Base-by-base conservation (phyloP, 2,888 invertebrate species). In the Hymenopus coronatus region DNA sequence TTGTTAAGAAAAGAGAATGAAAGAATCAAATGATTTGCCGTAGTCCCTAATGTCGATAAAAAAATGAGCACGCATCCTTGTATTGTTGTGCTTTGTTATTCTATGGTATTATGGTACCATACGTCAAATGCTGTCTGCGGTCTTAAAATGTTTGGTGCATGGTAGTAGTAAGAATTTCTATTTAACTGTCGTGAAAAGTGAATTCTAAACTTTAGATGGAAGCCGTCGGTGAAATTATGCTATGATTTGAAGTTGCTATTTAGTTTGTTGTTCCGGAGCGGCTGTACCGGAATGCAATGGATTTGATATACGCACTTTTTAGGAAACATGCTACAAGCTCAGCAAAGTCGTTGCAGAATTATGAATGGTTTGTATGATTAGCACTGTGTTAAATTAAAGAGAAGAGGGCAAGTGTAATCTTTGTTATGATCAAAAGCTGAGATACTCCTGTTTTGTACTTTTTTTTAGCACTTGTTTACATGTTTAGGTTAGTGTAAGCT, bases 231-330 rank as follows among this genome's bases (percentile, higher is more conserved):
- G 54, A 70, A 70, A 70, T 20, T 70, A 54, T 54, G 54, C 1
- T 0, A 20, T 20, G 54, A 20, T 15, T 70, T 6, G 40, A 40
- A 40, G 4, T 6, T 54, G 4, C 4, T 70, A 70, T 25, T 70
- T 70, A 70, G 25, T 12, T 40, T 40, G 33, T 33, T 33, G 0
- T 40, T 40, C 6, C 20, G 54, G 20, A 1, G 54, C 54, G 20
- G 54, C 20, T 20, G 25, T 70, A 70, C 25, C 6, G 54, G 0
- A 70, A 70, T 20, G 20, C 20, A 25, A 90, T 90, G 90, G 90
- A 90, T 89, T 81, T 90, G 40, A 88, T 90, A 12, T 90, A 90
- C 81, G 86, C 90, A 27, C 70, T 90, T 54, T 89, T 90, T 81
- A 83, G 89, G 12, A 89, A 90, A 81, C 90, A 90, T 46, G 84